phyloP scores from a whole-genome alignment of 2,888 invertebrate genomes.

The Drosophila eohydei region DNA sequence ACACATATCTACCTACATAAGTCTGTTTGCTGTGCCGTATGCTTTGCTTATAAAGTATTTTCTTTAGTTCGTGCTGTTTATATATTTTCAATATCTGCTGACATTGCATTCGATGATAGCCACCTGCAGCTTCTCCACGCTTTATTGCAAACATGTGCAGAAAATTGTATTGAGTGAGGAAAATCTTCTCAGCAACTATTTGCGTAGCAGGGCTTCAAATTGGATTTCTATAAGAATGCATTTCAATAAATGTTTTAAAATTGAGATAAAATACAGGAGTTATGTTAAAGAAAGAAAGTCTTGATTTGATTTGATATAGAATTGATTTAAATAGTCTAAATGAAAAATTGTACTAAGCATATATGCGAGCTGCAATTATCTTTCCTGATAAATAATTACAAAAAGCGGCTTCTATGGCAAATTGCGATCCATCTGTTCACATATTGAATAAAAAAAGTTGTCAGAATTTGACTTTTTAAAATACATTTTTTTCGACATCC shows the following conservation, averaged over 20 bases:
- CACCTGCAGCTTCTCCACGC: constrained; percentile 15
- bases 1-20: neutral
- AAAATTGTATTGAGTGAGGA: constrained; percentile 31
- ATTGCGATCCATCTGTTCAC: too few relatives aligned
- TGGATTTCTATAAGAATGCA: neutral
- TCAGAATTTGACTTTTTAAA: too few relatives aligned
- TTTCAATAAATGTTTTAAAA: neutral
- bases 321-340: too few relatives aligned
- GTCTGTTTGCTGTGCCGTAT: constrained; percentile 6
- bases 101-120: constrained; percentile 49
- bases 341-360: too few relatives aligned
- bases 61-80: neutral
- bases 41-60: constrained; percentile 36
- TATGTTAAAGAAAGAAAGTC: neutral
- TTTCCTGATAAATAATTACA: too few relatives aligned
- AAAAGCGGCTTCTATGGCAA: too few relatives aligned
- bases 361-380: too few relatives aligned
- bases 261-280: neutral
- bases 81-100: constrained; percentile 46
- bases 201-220: neutral
- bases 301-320: too few relatives aligned
- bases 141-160: constrained; percentile 24
- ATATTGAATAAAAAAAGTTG: too few relatives aligned
- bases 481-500: too few relatives aligned
- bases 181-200: neutral